Evolutionary conservation across 35 echinoderm and acorn worm species (phyloP).

Genomic region (Chiridota heheva): DNA sequence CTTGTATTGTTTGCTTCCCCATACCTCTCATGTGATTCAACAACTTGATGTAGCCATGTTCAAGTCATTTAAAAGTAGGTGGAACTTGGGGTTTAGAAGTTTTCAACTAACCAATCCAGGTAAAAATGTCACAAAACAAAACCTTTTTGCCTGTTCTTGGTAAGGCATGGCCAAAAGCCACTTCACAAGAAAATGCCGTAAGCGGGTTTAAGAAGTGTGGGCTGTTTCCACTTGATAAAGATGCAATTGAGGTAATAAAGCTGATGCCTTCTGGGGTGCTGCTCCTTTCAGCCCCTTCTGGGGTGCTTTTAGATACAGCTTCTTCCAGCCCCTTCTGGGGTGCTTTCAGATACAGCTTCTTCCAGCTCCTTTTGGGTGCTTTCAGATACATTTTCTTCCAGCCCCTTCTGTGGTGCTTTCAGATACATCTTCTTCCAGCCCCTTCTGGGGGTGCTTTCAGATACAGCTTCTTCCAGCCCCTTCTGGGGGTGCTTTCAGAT

Average conservation of each 20-base stretch:
- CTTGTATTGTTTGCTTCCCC: slow-evolving; percentile 47
- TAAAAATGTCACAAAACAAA: slow-evolving; percentile 54
- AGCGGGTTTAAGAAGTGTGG: slow-evolving; percentile 29
- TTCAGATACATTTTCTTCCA: too few species aligned
- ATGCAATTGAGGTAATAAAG: slow-evolving; percentile 14
- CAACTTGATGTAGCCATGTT: slow-evolving; percentile 42
- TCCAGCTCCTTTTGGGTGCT: too few species aligned
- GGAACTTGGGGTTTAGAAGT: slow-evolving; percentile 5
- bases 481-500: too few species aligned
- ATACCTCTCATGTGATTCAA: slow-evolving; percentile 47
- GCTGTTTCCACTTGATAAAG: slow-evolving; percentile 24
- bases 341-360: too few species aligned
- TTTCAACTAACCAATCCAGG: slow-evolving; percentile 39
- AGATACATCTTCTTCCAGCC: too few species aligned
- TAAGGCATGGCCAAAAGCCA: slow-evolving; percentile 25
- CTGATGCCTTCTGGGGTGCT: slow-evolving; percentile 26
- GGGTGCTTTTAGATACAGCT: too few species aligned
- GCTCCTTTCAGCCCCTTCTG: background rate
- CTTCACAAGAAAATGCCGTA: slow-evolving; percentile 8
- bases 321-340: too few species aligned
- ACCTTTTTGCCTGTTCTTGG: slow-evolving; percentile 41
- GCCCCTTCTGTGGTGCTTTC: background rate
- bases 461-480: too few species aligned
- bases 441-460: too few species aligned
- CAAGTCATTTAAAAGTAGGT: slow-evolving; percentile 16